phyloP scores from a whole-genome alignment of 2,888 invertebrate species.

The Sminthurides aquaticus region DNA sequence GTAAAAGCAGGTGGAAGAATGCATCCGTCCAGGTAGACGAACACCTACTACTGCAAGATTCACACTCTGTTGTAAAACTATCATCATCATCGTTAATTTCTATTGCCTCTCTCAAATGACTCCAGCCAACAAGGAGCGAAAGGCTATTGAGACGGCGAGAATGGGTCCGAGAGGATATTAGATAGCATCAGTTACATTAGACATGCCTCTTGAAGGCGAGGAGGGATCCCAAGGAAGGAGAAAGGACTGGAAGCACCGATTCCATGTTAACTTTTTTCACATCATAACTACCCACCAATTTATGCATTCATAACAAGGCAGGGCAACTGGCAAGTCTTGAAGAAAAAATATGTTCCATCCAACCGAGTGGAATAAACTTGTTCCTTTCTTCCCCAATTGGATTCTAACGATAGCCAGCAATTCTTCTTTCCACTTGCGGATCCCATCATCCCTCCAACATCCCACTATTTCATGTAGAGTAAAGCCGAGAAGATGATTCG shows the following conservation, averaged over 20 bases:
- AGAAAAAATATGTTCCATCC: neutral
- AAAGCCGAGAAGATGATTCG: no score
- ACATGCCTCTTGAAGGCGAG: no score
- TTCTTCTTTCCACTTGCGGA: no score
- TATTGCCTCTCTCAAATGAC: neutral
- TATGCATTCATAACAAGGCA: neutral
- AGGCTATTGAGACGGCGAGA: no score
- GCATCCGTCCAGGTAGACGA: no score
- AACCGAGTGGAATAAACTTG: slow-evolving; percentile 8
- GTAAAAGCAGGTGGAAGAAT: neutral
- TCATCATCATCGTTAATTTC: slow-evolving; percentile 2
- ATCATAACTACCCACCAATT: neutral
- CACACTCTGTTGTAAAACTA: slow-evolving; percentile 6
- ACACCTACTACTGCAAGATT: neutral
- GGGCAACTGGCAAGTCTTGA: neutral
- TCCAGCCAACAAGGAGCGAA: neutral
- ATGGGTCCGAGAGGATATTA: no score
- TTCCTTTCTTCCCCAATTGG: no score
- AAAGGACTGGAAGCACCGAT: neutral
- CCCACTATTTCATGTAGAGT: no score
- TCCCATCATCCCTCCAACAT: no score
- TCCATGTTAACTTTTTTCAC: neutral
- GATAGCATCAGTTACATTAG: no score
- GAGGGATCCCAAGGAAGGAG: no score
- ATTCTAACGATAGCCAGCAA: no score